Base-by-base conservation (phyloP, 2,888 invertebrate genomes). In the Hanleya hanleyi region DNA sequence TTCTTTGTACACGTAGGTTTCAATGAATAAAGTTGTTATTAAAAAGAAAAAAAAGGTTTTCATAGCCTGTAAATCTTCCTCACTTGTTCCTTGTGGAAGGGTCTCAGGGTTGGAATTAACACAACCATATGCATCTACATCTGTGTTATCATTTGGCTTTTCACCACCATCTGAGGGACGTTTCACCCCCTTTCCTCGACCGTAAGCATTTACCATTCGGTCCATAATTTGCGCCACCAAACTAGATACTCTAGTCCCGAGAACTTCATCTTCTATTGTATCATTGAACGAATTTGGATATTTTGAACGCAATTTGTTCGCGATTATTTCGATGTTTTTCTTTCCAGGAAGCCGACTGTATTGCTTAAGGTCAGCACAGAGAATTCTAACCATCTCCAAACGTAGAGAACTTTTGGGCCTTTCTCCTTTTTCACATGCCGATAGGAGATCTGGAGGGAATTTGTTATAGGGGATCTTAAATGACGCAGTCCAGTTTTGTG, bases 361-460 rank as follows among this genome's bases (percentile, higher is more conserved):
- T 22, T 26, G 12, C 7, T 7, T 22, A 26, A 51, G 12, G 12
- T 51, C 51, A 7, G 51, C 12, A 22, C 51, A n/a, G 7, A 51
- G 22, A 51, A 51, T 51, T 26, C 51, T 51, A 26, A 51, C 51
- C 51, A 51, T n/a, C 51, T 51, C 51, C 51, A 51, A 51, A 12
- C 51, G 51, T 7, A 51, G 51, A 12, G 51, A 12, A n/a, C n/a
- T 51, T 51, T 51, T 51, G n/a, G 51, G 51, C 22, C 51, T 51
- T 9, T 51, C 51, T 22, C 51, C 51, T 22, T 51, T 51, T 22
- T 51, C 51, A 51, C 51, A 51, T n/a, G 22, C 26, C 22, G 12
- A 12, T 51, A 51, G 12, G n/a, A 51, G 22, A 7, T 51, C 51
- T n/a, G 51, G n/a, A n/a, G 51, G 9, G 51, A 51, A 51, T 22